Evolutionary conservation across 2,888 invertebrate species (phyloP), one percentile per base, ranked within the genome.

Genomic region (Ophioninae sp.): DNA sequence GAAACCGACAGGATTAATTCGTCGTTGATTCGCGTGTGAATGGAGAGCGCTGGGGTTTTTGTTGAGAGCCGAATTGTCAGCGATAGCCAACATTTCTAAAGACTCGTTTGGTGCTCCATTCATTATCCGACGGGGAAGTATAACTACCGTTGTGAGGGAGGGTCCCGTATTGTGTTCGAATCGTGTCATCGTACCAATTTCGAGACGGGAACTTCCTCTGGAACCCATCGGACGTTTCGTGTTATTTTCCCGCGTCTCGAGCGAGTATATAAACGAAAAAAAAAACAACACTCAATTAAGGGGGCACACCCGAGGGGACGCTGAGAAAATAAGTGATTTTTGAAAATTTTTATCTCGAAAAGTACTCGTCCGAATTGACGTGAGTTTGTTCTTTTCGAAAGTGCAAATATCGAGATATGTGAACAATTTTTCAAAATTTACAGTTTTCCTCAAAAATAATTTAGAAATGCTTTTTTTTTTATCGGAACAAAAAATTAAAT

Each of bases 21-120:
- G 77, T 79, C 76, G 81, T 82, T 82, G 82, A 84, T 84, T 82
- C 81, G 61, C 73, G 81, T 81, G 84, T 84, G 84, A 84, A 84
- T 84, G 81, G 84, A 61, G 17, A 17, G 13, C 51, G 56, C 79
- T 59, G 65, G 71, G 13, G 39, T 73, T 63, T 76, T 73, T 64
- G 58, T 68, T 8, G 56, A 22, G 63, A 63, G 84, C 76, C 79
- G 81, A 84, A 84, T 79, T 64, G 72, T 72, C 76, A 58, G 30
- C 79, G 68, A 64, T 73, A 76, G 68, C 59, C 37, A 76, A 61
- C 22, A 61, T 79, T 82, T 84, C 79, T 69, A 79, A 84, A 84
- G 84, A 68, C 69, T 81, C 81, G 73, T 79, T 81, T 67, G 44
- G 65, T 68, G 73, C 68, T 68, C 63, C 76, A 59, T 82, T 77